phyloP scores from a whole-genome alignment of 2,113 vertebrate species.

The Pristiophorus japonicus region DNA sequence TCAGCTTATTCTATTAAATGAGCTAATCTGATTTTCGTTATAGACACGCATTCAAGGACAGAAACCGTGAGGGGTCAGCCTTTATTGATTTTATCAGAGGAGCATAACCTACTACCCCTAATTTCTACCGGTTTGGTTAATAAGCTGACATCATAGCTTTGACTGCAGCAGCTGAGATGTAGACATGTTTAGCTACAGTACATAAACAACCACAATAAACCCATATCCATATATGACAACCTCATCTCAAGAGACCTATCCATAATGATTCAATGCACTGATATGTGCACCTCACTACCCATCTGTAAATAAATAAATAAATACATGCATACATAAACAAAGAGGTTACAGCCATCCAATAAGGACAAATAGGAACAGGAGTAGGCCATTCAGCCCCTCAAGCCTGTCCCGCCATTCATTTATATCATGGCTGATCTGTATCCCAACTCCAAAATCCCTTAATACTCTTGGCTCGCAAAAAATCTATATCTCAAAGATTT shows the following conservation, averaged over 20 bases:
- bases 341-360: not conserved
- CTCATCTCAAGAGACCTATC: not conserved
- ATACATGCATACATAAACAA: too few relatives aligned
- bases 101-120: not conserved
- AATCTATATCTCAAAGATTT: too few relatives aligned
- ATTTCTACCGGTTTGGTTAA: not conserved
- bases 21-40: too few relatives aligned
- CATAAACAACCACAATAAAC: not conserved
- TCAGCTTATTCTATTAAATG: too few relatives aligned
- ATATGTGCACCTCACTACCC: not conserved
- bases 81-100: not conserved
- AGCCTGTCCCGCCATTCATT: too few relatives aligned
- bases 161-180: not conserved
- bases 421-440: too few relatives aligned
- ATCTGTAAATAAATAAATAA: too few relatives aligned
- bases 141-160: not conserved
- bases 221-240: not conserved
- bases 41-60: too few relatives aligned
- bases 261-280: not conserved
- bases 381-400: too few relatives aligned
- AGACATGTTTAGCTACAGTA: not conserved
- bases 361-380: not conserved
- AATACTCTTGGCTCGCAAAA: too few relatives aligned
- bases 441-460: too few relatives aligned
- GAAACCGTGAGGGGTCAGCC: not conserved